These are phyloP conservation scores for Hydrophis major DNA, from an alignment of 2,797 vertebrate genomes.

Conservation along the genomic window DNA sequence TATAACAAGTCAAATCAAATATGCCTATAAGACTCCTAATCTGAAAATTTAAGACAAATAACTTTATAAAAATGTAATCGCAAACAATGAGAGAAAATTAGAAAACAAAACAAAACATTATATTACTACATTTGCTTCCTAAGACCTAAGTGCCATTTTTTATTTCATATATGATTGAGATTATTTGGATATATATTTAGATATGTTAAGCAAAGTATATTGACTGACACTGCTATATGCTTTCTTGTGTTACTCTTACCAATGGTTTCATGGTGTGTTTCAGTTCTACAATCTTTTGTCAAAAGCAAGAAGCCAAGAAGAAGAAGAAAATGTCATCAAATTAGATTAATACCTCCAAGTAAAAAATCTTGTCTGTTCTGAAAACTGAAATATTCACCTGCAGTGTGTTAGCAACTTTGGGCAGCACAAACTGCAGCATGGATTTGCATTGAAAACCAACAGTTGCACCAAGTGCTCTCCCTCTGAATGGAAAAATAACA, in stretches of 20 bases:
- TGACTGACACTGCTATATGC: conserved; percentile 26
- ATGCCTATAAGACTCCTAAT: not conserved
- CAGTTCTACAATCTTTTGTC: conserved; percentile 26
- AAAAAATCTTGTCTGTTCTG: conserved; percentile 81
- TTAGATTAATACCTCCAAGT: conserved; percentile 75
- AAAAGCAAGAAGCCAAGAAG: conserved; percentile 51
- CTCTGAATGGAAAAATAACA: conserved; percentile 84
- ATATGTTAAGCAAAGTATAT: conserved; percentile 42
- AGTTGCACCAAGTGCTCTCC: conserved; percentile 93
- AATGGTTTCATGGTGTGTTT: conserved; percentile 45
- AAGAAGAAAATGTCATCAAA: conserved; percentile 71
- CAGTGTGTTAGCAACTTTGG: conserved; percentile 80
- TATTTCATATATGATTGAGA: conserved; percentile 42
- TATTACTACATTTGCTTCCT: conserved; percentile 35
- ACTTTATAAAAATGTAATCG: conserved; percentile 33
- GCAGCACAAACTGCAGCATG: conserved; percentile 78
- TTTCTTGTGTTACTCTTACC: conserved; percentile 42
- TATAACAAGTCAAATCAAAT: conserved; percentile 20
- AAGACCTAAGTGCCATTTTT: conserved; percentile 4
- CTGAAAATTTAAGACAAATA: not conserved
- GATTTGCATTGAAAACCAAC: conserved; percentile 80
- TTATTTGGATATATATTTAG: conserved; percentile 45
- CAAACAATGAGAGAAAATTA: conserved; percentile 49
- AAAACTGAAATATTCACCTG: conserved; percentile 81
- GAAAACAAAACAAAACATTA: not conserved